phyloP scores from a whole-genome alignment of 2,888 invertebrate species.

The Matsumyia berberina region DNA sequence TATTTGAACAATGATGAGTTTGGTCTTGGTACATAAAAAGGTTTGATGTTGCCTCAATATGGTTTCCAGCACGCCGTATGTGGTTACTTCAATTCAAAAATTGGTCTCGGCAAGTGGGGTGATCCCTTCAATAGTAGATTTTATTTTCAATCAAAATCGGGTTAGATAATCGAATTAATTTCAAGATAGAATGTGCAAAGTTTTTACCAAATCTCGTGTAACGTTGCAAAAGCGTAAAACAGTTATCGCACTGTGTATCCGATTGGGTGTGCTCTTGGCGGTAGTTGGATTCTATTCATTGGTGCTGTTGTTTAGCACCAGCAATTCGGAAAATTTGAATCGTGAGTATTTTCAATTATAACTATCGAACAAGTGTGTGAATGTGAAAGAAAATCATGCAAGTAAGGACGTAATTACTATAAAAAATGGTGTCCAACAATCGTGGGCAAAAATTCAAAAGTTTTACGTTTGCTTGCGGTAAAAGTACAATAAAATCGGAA shows the following conservation, averaged over 20 bases:
- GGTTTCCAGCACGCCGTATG: slow-evolving; percentile 16
- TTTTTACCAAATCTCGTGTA: slow-evolving; percentile 23
- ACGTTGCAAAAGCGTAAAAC: slow-evolving; percentile 56
- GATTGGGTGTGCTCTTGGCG: slow-evolving; percentile 42
- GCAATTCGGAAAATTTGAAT: slow-evolving; percentile 3
- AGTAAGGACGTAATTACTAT: too few species aligned
- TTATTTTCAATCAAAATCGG: not conserved
- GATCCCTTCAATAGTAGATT: not conserved
- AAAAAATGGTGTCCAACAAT: too few species aligned
- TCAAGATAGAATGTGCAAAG: slow-evolving; percentile 53
- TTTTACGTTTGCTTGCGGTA: too few species aligned
- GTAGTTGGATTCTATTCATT: slow-evolving; percentile 53
- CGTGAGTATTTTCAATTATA: slow-evolving; percentile 42
- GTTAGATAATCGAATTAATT: slow-evolving; percentile 4
- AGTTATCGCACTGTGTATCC: slow-evolving; percentile 48
- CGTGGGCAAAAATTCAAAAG: too few species aligned
- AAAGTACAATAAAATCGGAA: too few species aligned
- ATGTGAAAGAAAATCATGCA: too few species aligned
- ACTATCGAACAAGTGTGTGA: not conserved
- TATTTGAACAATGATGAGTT: slow-evolving; percentile 44
- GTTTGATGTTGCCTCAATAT: slow-evolving; percentile 6
- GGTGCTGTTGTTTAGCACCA: slow-evolving; percentile 1
- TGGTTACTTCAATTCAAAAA: not conserved
- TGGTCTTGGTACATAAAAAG: slow-evolving; percentile 29
- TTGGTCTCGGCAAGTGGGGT: not conserved